Evolutionary conservation across 2,797 vertebrate genomes (phyloP).

Genomic region (Acestrorhynchus altus): DNA sequence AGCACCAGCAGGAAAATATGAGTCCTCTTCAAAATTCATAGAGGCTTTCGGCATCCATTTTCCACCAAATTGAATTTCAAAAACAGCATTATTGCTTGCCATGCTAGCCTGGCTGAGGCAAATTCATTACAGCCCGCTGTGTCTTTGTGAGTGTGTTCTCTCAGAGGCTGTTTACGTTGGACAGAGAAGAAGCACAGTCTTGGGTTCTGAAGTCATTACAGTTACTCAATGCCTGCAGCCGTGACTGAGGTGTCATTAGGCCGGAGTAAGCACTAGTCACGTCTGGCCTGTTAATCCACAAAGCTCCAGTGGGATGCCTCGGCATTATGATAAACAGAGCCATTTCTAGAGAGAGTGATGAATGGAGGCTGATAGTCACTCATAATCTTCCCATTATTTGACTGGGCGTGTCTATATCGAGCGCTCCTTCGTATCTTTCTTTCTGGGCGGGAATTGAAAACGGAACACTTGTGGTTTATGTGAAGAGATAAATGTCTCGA

Average conservation of each 20-base stretch:
- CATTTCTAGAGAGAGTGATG: slow-evolving; percentile 26
- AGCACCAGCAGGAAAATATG: background rate
- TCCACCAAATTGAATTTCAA: background rate
- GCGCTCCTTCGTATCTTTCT: slow-evolving; percentile 5
- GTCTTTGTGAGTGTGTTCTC: background rate
- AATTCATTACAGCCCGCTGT: background rate
- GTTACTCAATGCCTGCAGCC: slow-evolving; percentile 19
- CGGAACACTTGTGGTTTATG: slow-evolving; percentile 4
- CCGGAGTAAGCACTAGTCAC: background rate
- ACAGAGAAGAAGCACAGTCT: slow-evolving; percentile 7
- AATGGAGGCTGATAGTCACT: slow-evolving; percentile 32
- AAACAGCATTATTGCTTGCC: background rate
- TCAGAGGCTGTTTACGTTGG: slow-evolving; percentile 13
- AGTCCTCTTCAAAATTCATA: background rate
- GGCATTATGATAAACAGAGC: slow-evolving; percentile 40
- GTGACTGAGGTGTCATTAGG: slow-evolving; percentile 37
- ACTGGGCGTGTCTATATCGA: slow-evolving; percentile 25
- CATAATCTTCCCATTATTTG: slow-evolving; percentile 42
- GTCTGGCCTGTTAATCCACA: slow-evolving; percentile 43
- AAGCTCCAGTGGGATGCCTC: slow-evolving; percentile 12
- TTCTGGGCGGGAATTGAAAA: slow-evolving; percentile 16
- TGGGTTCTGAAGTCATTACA: slow-evolving; percentile 46
- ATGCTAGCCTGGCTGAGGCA: background rate
- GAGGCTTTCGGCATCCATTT: background rate
- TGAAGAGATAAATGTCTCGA: slow-evolving; percentile 19